A percentile compares a stretch with the other conserved stretches of the same genome.
Evolutionary conservation across 2,888 invertebrate genomes (phyloP).

Genomic region (Nymphalis urticae): DNA sequence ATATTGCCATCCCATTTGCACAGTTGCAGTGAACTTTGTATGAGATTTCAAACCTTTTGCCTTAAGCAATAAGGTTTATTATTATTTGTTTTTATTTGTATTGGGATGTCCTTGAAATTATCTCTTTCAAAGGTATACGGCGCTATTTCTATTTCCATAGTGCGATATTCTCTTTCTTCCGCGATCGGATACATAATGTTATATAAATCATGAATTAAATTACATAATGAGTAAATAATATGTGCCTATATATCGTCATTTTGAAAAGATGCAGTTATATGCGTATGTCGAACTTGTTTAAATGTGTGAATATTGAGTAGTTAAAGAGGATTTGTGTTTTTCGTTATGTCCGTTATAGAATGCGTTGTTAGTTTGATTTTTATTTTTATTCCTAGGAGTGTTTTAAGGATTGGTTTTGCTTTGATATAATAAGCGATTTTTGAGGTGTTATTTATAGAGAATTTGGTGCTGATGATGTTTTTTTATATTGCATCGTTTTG

Average conservation of each 20-base stretch:
- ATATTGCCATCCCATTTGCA: too few species aligned
- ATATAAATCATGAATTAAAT: too few species aligned
- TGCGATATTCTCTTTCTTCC: too few species aligned
- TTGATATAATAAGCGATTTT: slow-evolving; percentile 27
- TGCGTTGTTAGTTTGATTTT: slow-evolving; percentile 40
- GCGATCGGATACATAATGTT: too few species aligned
- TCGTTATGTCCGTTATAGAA: slow-evolving; percentile 39
- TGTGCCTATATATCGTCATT: slow-evolving; percentile 21
- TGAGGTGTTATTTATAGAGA: slow-evolving; percentile 6
- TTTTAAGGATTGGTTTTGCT: slow-evolving; percentile 30
- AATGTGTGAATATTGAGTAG: slow-evolving; percentile 5
- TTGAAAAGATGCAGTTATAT: slow-evolving; percentile 8
- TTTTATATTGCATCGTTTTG: slow-evolving; percentile 27
- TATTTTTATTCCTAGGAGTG: slow-evolving; percentile 35
- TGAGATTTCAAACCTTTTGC: too few species aligned
- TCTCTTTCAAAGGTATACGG: too few species aligned
- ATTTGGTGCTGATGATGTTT: slow-evolving; percentile 26
- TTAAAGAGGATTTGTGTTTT: slow-evolving; percentile 25
- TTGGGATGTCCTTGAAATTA: too few species aligned
- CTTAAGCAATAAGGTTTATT: too few species aligned
- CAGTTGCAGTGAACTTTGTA: too few species aligned
- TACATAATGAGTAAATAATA: not conserved
- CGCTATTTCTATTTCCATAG: too few species aligned
- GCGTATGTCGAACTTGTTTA: not conserved
- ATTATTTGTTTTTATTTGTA: too few species aligned